phyloP scores from a whole-genome alignment of 2,113 vertebrate genomes.

The crab-eating macaque (Macaca fascicularis) region T2T-MFA8v1.1 NC_088384.1:74385501-74386000 shows the following conservation, averaged over 20 bases:
- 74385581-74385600: background rate
- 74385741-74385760: constrained; percentile 16
- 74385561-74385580: background rate
- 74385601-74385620: background rate
- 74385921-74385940: background rate
- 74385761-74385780: background rate
- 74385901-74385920: background rate
- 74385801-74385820: background rate
- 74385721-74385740: background rate
- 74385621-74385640: background rate
- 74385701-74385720: background rate
- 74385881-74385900: background rate
- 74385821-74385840: constrained; percentile 29
- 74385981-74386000: background rate
- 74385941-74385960: background rate
- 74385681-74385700: background rate
- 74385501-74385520: background rate
- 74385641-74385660: background rate
- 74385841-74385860: constrained; percentile 8
- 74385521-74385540: background rate
- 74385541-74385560: background rate
- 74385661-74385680: background rate
- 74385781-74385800: background rate
- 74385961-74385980: background rate
- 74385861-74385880: constrained; percentile 1